Evolutionary conservation across 2,888 invertebrate species (phyloP).

Genomic region (Pristionchus maxplancki): DNA sequence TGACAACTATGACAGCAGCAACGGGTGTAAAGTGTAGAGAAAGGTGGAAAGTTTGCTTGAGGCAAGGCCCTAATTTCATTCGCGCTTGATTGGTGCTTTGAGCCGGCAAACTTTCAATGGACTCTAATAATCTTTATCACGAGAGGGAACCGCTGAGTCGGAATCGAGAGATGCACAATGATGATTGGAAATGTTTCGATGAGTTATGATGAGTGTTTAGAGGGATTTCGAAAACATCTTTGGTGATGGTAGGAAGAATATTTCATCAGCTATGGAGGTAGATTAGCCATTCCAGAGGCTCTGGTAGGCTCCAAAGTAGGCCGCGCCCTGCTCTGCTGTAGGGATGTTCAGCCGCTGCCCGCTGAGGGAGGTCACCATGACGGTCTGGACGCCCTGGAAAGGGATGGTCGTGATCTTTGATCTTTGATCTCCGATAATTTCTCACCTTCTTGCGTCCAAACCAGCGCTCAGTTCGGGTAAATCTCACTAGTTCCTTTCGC

Average conservation of each 20-base stretch:
- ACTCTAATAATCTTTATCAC: neutral
- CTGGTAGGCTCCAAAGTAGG: neutral
- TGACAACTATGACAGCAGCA: neutral
- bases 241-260: neutral
- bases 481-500: neutral
- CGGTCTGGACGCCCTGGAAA: neutral
- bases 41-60: neutral
- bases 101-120: too few species aligned
- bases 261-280: too few species aligned
- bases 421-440: neutral
- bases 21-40: conserved; percentile 9
- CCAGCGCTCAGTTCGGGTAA: neutral
- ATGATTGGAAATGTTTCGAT: too few species aligned
- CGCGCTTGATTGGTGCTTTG: neutral
- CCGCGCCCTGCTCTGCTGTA: neutral
- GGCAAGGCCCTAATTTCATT: neutral
- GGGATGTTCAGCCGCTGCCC: neutral
- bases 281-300: neutral
- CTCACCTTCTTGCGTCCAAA: neutral
- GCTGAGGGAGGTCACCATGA: neutral
- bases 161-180: too few species aligned
- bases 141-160: neutral
- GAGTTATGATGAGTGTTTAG: neutral
- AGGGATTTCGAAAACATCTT: too few species aligned
- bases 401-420: neutral